A percentile compares a stretch with the other conserved stretches of the same genome.
These are phyloP conservation scores for Scaptomyza caliginosa DNA, from an alignment of 2,888 invertebrate species.

Conservation along the genomic window DNA sequence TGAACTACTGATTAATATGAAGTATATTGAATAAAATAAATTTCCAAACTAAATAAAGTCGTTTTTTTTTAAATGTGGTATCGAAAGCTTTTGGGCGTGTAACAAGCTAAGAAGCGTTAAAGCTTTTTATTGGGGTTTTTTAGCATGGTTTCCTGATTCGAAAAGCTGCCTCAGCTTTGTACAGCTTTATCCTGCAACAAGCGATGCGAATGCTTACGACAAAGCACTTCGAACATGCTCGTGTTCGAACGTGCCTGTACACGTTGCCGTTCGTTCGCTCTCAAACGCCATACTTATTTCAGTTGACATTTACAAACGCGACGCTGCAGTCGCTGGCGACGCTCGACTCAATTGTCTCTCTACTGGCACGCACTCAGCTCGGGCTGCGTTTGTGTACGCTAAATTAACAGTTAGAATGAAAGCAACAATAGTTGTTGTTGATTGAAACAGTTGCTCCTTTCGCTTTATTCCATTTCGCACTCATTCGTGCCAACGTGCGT, in stretches of 20 bases:
- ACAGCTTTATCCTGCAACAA: constrained; percentile 10
- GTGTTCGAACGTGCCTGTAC: constrained; percentile 17
- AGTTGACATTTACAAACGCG: constrained; percentile 68
- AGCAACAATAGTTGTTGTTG: constrained; percentile 28
- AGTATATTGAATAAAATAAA: constrained; percentile 76
- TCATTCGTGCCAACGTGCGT: constrained; percentile 48
- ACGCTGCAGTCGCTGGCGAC: constrained; percentile 53
- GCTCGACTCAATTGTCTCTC: constrained; percentile 31
- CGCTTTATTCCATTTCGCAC: constrained; percentile 14
- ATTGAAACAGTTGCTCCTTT: constrained; percentile 20
- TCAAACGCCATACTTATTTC: constrained; percentile 28
- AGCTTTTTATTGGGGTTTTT: background rate
- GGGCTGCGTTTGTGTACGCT: constrained; percentile 52
- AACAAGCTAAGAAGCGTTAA: background rate
- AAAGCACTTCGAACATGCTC: constrained; percentile 17
- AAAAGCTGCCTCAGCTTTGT: constrained; percentile 1
- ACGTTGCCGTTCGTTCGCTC: constrained; percentile 20
- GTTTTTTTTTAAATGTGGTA: background rate
- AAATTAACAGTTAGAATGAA: constrained; percentile 38
- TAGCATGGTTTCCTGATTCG: background rate
- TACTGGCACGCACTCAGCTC: constrained; percentile 24
- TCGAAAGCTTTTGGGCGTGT: constrained; percentile 1
- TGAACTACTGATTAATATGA: constrained; percentile 76
- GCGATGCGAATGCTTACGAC: background rate
- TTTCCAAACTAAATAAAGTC: constrained; percentile 65